Conservation (phyloP, 1,140 invertebrate species). For the Neotoxoptera formosana region DNA sequence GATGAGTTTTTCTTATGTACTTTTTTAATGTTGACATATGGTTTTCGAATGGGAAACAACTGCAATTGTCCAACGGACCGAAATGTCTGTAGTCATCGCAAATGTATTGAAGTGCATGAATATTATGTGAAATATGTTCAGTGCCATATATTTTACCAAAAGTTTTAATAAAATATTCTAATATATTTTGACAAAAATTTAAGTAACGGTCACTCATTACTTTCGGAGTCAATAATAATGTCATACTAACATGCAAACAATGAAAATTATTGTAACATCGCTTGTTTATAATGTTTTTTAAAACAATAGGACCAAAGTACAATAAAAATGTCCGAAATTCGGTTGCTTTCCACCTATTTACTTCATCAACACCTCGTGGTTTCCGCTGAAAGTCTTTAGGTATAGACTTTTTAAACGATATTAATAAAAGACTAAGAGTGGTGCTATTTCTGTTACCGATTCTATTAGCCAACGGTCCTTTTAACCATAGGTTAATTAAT, state of each 20-base stretch:
- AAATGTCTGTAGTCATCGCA: not conserved
- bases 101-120: not conserved
- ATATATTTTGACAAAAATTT: not conserved
- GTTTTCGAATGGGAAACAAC: no score
- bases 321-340: not conserved
- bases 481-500: constrained; percentile 24
- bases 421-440: not conserved
- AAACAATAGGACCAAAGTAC: not conserved
- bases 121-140: not conserved
- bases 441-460: not conserved
- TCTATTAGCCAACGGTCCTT: not conserved
- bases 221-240: not conserved
- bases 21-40: no score
- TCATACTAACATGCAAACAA: not conserved
- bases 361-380: not conserved
- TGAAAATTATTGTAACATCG: not conserved
- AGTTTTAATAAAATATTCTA: not conserved
- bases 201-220: not conserved
- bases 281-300: not conserved
- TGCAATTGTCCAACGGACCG: no score
- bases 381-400: constrained; percentile 15
- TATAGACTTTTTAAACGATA: not conserved
- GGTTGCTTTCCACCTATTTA: not conserved
- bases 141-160: not conserved
- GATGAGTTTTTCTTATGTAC: no score